phyloP scores from a whole-genome alignment of 2,113 vertebrate genomes.

The Etheostoma spectabile region DNA sequence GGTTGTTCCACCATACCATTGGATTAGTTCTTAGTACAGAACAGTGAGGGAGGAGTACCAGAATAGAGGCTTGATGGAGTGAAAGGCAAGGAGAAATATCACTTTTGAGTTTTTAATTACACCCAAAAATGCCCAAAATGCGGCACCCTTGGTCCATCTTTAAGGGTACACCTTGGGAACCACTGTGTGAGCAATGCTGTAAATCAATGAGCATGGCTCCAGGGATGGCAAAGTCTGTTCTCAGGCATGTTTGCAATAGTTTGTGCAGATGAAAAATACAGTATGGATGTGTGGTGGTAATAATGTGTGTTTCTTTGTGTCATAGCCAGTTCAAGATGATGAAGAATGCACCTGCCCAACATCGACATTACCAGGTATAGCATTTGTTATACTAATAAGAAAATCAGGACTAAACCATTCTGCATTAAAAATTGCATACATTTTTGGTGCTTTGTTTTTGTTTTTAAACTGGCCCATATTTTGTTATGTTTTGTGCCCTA shows the following conservation, averaged over 20 bases:
- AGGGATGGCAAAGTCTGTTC: too few relatives aligned
- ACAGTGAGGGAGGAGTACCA: not conserved
- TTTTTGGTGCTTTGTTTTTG: not conserved
- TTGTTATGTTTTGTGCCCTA: too few relatives aligned
- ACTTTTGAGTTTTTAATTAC: not conserved
- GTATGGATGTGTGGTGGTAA: not conserved
- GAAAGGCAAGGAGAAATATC: not conserved
- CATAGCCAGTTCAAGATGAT: slow-evolving; percentile 84
- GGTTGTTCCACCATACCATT: not conserved
- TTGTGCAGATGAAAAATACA: not conserved
- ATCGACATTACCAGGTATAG: slow-evolving; percentile 81
- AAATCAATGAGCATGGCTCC: too few relatives aligned
- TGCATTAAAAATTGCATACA: not conserved
- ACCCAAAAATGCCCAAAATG: not conserved
- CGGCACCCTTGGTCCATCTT: too few relatives aligned
- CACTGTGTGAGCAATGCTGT: too few relatives aligned
- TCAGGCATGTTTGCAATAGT: not conserved
- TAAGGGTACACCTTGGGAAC: too few relatives aligned
- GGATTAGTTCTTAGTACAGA: not conserved
- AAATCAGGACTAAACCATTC: not conserved
- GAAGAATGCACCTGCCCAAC: slow-evolving; percentile 77
- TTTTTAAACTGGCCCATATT: too few relatives aligned
- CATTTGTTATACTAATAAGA: not conserved
- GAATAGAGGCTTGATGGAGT: not conserved
- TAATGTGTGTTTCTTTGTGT: slow-evolving; percentile 33